Conservation (phyloP, 2,113 vertebrate species). For the Zingel zingel region DNA sequence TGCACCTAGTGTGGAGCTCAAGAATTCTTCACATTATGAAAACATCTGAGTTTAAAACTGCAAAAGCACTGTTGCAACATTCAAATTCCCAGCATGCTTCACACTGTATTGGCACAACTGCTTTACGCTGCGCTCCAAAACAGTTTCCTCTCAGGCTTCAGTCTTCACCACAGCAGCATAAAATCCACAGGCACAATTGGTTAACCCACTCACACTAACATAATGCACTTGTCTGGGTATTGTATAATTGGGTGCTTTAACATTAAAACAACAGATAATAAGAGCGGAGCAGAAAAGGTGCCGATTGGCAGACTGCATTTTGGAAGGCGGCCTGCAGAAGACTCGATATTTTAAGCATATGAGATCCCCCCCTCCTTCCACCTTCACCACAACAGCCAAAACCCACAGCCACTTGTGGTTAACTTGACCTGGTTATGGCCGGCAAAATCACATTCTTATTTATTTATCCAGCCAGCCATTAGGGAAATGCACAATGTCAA, state of each 20-base stretch:
- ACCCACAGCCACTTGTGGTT: constrained; percentile 77
- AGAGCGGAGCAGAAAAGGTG: constrained; percentile 16
- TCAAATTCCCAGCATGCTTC: constrained; percentile 67
- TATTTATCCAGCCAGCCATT: constrained; percentile 49
- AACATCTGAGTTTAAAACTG: constrained; percentile 53
- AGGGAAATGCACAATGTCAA: constrained; percentile 50
- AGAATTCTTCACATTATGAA: constrained; percentile 49
- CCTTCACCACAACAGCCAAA: constrained; percentile 67
- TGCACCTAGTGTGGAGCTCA: background rate
- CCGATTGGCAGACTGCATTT: constrained; percentile 29
- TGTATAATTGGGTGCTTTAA: background rate
- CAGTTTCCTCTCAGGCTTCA: constrained; percentile 42
- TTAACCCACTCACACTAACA: constrained; percentile 34
- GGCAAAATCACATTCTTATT: constrained; percentile 59
- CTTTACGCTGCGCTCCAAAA: constrained; percentile 44
- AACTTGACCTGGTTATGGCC: constrained; percentile 70
- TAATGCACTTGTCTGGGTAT: constrained; percentile 10
- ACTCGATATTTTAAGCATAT: constrained; percentile 49
- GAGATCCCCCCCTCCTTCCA: constrained; percentile 27
- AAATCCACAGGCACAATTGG: constrained; percentile 48
- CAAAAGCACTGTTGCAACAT: constrained; percentile 54
- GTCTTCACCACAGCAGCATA: constrained; percentile 52
- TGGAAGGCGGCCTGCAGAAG: constrained; percentile 45
- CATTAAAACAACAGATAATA: constrained; percentile 33
- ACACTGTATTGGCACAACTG: constrained; percentile 50